Evolutionary conservation across 2,888 invertebrate genomes (phyloP).

Genomic region (Chymomyza procnemis): DNA sequence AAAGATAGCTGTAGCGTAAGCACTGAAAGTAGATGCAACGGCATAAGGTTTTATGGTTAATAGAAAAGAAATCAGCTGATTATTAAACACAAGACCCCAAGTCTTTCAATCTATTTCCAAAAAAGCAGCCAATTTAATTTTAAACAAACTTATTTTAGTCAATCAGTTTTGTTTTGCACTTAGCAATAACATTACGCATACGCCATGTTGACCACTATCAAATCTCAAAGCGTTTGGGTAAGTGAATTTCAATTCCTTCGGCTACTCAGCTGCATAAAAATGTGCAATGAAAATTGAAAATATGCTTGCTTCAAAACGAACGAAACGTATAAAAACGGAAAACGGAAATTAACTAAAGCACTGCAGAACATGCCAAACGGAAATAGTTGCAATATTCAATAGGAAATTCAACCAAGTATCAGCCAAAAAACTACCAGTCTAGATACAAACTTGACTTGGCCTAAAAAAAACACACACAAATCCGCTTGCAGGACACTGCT

Average conservation of each 20-base stretch:
- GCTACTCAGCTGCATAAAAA: conserved; percentile 60
- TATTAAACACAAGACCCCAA: too few relatives aligned
- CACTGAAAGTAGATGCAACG: too few relatives aligned
- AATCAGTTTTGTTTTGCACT: conserved; percentile 10
- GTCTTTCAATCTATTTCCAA: too few relatives aligned
- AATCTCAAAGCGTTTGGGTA: conserved; percentile 26
- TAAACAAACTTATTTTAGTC: too few relatives aligned
- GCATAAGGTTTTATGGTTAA: too few relatives aligned
- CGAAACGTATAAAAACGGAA: conserved; percentile 27
- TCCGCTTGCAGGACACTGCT: conserved; percentile 7
- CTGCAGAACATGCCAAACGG: conserved; percentile 43
- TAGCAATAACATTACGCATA: conserved; percentile 36
- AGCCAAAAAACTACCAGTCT: not conserved
- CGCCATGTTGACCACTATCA: conserved; percentile 39
- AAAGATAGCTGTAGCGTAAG: conserved; percentile 37
- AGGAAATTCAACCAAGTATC: conserved; percentile 41
- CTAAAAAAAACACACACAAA: not conserved
- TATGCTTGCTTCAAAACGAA: not conserved
- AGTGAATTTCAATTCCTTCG: conserved; percentile 62
- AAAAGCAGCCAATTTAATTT: too few relatives aligned
- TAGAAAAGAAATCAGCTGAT: too few relatives aligned
- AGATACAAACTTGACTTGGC: not conserved
- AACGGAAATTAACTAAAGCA: conserved; percentile 64
- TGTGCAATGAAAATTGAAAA: conserved; percentile 45
- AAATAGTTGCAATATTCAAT: conserved; percentile 57